Conservation (phyloP, 2,113 vertebrate species). For the Pseudolaguvia tuberculata region DNA sequence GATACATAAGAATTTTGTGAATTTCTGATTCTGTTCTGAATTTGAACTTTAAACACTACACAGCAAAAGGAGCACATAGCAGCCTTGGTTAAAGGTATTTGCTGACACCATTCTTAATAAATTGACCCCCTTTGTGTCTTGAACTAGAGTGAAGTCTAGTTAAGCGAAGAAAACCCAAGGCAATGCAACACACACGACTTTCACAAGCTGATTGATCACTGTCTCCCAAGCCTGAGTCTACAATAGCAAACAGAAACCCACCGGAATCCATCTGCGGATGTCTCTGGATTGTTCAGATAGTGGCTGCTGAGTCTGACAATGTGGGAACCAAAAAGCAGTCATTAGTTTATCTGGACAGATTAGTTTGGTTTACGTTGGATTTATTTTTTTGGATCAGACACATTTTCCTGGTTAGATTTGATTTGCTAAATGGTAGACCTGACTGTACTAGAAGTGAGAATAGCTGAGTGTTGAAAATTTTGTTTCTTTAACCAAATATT, state of each 20-base stretch:
- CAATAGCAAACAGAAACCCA: constrained; percentile 21
- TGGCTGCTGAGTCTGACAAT: neutral
- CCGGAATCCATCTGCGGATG: constrained; percentile 17
- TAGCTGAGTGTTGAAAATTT: neutral
- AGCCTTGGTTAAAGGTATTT: constrained; percentile 1
- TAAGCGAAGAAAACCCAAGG: constrained; percentile 1
- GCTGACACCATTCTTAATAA: constrained; percentile 18
- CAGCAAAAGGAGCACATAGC: neutral
- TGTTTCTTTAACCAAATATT: too few species aligned
- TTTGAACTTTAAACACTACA: neutral
- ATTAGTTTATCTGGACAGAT: constrained; percentile 20
- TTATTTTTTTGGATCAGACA: neutral
- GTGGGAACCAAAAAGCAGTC: constrained; percentile 18
- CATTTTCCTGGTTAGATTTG: neutral
- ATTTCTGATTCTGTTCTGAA: neutral
- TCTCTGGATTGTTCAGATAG: constrained; percentile 29
- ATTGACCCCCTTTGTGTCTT: neutral
- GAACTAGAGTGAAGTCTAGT: constrained; percentile 11
- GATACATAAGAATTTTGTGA: too few species aligned
- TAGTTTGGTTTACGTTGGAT: constrained; percentile 6
- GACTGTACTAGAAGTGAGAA: neutral
- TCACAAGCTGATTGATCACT: constrained; percentile 29
- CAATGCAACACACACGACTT: constrained; percentile 9
- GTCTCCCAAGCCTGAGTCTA: neutral
- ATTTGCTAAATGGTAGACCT: neutral